Evolutionary conservation across 2,113 vertebrate genomes (phyloP).

Genomic region (Dasypus novemcinctus): DNA sequence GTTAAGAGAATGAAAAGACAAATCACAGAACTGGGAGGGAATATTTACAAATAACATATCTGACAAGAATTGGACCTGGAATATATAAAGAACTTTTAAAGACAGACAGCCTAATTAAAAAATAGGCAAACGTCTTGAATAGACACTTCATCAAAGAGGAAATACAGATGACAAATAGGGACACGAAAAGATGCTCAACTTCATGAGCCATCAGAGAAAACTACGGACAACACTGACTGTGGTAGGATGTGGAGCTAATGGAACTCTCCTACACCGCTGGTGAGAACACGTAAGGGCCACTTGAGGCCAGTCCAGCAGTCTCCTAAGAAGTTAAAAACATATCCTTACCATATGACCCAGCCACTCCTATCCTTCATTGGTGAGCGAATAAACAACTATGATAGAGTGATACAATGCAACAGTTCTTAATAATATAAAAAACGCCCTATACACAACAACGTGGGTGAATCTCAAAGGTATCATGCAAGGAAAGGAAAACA

Average conservation of each 20-base stretch:
- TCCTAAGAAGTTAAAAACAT: too few relatives aligned
- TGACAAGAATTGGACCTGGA: too few relatives aligned
- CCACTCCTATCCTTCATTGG: background rate
- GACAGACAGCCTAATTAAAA: background rate
- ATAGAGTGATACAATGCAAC: rapidly evolving
- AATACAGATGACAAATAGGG: too few relatives aligned
- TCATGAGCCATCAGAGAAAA: background rate
- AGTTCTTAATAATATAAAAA: background rate
- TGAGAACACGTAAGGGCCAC: too few relatives aligned
- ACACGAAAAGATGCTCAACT: background rate
- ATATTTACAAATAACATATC: too few relatives aligned
- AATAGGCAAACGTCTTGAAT: background rate
- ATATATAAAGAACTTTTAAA: background rate
- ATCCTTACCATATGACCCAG: background rate
- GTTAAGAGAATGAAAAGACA: too few relatives aligned
- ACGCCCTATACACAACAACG: rapidly evolving
- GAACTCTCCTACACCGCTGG: rapidly evolving
- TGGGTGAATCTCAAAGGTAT: background rate
- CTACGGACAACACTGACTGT: background rate
- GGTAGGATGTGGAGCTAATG: background rate
- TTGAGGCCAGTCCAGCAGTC: background rate
- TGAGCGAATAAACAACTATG: too few relatives aligned
- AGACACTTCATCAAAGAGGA: background rate
- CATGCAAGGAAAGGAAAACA: background rate
- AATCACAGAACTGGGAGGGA: too few relatives aligned